These are phyloP conservation scores for Daphoenositta chrysoptera DNA, from an alignment of 2,113 vertebrate genomes.

Conservation along the genomic window DNA sequence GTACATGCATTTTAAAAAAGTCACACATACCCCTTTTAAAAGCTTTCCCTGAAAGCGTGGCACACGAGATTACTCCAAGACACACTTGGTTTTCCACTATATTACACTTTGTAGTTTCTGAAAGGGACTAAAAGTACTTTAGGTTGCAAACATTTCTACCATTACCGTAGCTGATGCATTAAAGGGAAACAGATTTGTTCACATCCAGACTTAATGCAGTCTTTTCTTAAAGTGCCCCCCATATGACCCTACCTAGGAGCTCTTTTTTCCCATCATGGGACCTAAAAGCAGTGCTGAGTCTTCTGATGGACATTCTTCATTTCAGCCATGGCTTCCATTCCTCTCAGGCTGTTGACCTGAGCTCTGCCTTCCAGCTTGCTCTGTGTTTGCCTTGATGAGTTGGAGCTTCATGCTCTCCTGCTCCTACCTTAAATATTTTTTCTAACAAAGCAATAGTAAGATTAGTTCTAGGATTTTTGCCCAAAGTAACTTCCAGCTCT, in stretches of 20 bases:
- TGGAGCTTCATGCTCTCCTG: slow-evolving; percentile 22
- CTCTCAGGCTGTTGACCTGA: slow-evolving; percentile 39
- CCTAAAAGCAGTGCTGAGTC: background rate
- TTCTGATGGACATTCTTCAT: background rate
- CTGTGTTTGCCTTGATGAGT: background rate
- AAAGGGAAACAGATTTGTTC: slow-evolving; percentile 38
- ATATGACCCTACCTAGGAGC: background rate
- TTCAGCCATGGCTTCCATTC: background rate
- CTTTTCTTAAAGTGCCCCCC: background rate
- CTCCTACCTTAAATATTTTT: background rate
- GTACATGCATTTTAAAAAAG: background rate
- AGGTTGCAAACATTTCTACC: slow-evolving; percentile 3
- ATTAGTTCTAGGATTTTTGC: slow-evolving; percentile 29
- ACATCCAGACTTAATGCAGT: slow-evolving; percentile 43
- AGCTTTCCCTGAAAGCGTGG: background rate
- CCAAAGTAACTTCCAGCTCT: background rate
- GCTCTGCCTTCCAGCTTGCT: background rate
- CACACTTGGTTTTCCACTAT: slow-evolving; percentile 17
- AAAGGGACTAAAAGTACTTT: slow-evolving; percentile 20
- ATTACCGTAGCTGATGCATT: slow-evolving; percentile 36
- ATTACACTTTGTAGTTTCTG: background rate
- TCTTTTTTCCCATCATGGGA: background rate
- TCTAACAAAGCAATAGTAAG: slow-evolving; percentile 22
- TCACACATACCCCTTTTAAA: background rate
- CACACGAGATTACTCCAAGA: background rate